phyloP scores from a whole-genome alignment of 2,113 vertebrate species.

The Octodon degus region DNA sequence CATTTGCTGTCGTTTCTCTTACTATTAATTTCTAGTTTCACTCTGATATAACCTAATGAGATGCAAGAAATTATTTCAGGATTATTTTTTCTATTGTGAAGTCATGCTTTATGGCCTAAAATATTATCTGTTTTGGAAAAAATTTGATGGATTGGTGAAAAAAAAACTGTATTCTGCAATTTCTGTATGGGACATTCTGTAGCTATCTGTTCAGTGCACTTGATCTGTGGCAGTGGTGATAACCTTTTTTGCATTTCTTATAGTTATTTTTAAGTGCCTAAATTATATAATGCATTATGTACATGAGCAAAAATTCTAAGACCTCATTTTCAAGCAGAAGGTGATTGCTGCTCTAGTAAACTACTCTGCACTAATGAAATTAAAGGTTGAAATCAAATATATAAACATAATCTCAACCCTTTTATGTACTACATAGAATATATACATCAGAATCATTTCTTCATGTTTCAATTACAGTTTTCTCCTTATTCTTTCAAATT shows the following conservation, averaged over 20 bases:
- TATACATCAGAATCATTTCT: slow-evolving; percentile 1
- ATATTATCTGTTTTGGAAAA: neutral
- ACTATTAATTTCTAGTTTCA: neutral
- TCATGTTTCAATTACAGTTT: neutral
- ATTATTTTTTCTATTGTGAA: neutral
- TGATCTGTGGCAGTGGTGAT: neutral
- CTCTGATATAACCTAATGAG: neutral
- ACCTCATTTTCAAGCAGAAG: neutral
- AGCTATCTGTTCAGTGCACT: neutral
- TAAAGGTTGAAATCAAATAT: neutral
- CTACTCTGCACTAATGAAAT: neutral
- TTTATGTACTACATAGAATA: neutral
- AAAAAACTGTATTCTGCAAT: neutral
- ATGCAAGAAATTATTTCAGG: neutral
- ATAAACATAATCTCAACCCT: too few relatives aligned
- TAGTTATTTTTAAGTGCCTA: neutral
- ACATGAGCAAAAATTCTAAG: neutral
- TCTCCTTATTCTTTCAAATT: neutral
- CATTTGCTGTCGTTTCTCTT: neutral
- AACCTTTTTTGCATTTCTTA: neutral
- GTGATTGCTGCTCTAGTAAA: neutral
- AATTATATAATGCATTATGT: neutral
- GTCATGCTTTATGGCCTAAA: neutral
- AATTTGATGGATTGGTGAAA: neutral
- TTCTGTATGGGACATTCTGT: neutral